These are phyloP conservation scores for Poeciliopsis infans DNA, from an alignment of 2,797 vertebrate genomes.

Conservation along the genomic window DNA sequence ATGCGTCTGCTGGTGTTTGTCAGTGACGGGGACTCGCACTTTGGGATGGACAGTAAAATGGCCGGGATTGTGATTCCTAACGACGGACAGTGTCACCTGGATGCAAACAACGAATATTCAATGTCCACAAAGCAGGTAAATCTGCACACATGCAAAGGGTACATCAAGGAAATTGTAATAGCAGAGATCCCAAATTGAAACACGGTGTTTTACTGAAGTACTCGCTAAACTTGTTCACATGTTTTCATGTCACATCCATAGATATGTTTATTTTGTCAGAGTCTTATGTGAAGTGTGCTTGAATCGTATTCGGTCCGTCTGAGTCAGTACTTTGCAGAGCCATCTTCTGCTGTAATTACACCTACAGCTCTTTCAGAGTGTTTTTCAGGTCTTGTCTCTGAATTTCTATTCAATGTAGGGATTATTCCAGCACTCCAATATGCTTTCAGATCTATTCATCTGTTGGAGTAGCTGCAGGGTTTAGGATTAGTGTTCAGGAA, in stretches of 20 bases:
- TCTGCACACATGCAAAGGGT: slow-evolving; percentile 4
- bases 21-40: slow-evolving; percentile 95
- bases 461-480: neutral
- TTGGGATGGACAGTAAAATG: slow-evolving; percentile 98
- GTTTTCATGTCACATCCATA: neutral
- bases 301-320: neutral
- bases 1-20: slow-evolving; percentile 96
- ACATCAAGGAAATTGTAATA: neutral
- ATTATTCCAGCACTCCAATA: neutral
- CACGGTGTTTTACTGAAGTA: neutral
- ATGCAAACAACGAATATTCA: slow-evolving; percentile 92
- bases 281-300: neutral
- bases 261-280: neutral
- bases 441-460: neutral
- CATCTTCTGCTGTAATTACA: neutral
- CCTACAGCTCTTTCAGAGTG: neutral
- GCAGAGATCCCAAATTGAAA: neutral
- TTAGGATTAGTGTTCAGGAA: neutral
- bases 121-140: slow-evolving; percentile 91
- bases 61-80: slow-evolving; percentile 97
- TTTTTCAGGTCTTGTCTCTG: neutral
- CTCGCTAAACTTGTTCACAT: neutral
- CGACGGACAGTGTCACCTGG: slow-evolving; percentile 94
- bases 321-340: neutral
- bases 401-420: neutral